Base-by-base conservation (phyloP, 2,888 invertebrate genomes). In the Oscheius sp. region DNA sequence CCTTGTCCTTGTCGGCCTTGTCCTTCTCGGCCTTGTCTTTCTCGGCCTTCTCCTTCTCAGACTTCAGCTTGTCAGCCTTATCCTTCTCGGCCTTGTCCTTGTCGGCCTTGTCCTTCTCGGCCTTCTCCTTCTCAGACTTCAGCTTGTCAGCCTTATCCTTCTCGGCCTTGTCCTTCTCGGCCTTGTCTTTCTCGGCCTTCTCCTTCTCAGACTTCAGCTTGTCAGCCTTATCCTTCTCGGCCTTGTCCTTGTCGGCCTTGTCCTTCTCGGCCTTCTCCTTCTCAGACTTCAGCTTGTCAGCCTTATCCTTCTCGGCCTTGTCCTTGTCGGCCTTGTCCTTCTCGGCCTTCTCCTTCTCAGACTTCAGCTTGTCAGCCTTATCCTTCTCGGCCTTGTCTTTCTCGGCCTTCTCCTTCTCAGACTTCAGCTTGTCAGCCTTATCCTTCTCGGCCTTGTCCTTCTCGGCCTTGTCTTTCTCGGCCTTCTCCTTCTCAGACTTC, bases 331-430 rank as follows among this genome's bases (percentile, higher is more conserved):
- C 27, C 39, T 58, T 58, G 20, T 39, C 39, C 39, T 58, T 58
- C 12, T 58, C 58, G 27, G 25, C 23, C 42, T 58, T 58, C 20
- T 37, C 39, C 27, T 58, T 58, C 39, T 58, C 58, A 25, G 42
- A 8, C 42, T 58, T 58, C 1, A 25, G 23, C 27, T 58, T 58
- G n/a, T 37, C 58, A 6, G 39, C 39, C 58, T 58, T 58, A 2
- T 39, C 39, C 58, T 58, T 58, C 25, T 58, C 58, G 15, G 23
- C 25, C 58, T 58, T 58, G 15, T 25, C 25, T 27, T 58, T 58
- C 10, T 58, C 58, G 39, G 39, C 39, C 58, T 58, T 58, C 25
- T 58, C 58, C 58, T 58, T 58, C 42, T 58, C 58, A 17, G 25
- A 6, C 39, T 58, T 58, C 39, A 20, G 20, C 27, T 39, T 58